Evolutionary conservation across 2,888 invertebrate genomes (phyloP).

Genomic region (Panzeria rudis): DNA sequence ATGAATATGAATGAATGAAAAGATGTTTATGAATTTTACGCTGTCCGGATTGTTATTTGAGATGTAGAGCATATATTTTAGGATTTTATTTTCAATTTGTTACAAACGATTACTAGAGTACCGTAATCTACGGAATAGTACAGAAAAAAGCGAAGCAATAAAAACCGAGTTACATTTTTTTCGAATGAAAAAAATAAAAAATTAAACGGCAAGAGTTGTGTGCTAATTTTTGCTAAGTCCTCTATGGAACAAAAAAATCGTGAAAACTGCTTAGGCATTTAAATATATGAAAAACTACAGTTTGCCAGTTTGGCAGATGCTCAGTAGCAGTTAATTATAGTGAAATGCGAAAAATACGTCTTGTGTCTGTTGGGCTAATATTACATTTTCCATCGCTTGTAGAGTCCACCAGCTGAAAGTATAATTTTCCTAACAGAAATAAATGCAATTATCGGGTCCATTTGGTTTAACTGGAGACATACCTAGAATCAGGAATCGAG

Average conservation of each 20-base stretch:
- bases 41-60: constrained; percentile 50
- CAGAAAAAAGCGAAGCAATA: background rate
- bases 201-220: constrained; percentile 11
- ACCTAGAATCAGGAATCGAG: no score
- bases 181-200: background rate
- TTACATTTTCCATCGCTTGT: no score
- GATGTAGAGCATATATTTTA: constrained; percentile 64
- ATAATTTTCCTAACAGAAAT: no score
- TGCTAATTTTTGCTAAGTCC: constrained; percentile 28
- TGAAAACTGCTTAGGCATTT: background rate
- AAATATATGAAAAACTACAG: background rate
- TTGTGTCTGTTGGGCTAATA: no score
- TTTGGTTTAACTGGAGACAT: no score
- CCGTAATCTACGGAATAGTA: constrained; percentile 21
- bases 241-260: background rate
- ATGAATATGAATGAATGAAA: constrained; percentile 66
- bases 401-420: no score
- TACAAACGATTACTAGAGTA: constrained; percentile 63
- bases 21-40: constrained; percentile 52
- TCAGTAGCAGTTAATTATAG: no score
- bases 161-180: background rate
- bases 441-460: no score
- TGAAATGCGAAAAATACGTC: background rate
- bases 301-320: background rate
- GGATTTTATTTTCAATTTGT: constrained; percentile 70